Percentiles rank a stretch among this genome's conserved stretches.
Evolutionary conservation across 2,113 vertebrate genomes (phyloP).

Genomic region (Crotalus horridus): DNA sequence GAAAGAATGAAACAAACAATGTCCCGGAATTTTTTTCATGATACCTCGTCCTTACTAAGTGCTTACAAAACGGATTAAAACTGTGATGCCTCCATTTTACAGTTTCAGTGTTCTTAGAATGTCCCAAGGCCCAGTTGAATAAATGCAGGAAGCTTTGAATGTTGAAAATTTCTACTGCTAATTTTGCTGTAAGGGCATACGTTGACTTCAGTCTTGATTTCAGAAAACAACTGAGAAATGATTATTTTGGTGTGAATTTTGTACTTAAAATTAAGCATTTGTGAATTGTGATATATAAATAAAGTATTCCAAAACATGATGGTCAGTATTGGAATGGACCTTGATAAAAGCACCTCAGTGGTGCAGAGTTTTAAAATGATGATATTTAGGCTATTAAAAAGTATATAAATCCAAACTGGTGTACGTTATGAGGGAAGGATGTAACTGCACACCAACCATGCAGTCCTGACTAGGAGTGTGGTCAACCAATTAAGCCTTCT

Average conservation of each 20-base stretch:
- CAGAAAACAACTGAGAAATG: slow-evolving; percentile 23
- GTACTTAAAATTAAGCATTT: too few relatives aligned
- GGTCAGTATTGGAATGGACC: slow-evolving; percentile 3
- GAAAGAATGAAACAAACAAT: slow-evolving; percentile 31
- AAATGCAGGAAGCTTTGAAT: slow-evolving; percentile 50
- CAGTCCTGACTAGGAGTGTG: background rate
- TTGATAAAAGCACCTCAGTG: background rate
- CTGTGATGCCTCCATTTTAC: slow-evolving; percentile 30
- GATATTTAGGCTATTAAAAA: too few relatives aligned
- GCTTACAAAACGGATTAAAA: slow-evolving; percentile 44
- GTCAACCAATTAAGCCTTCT: background rate
- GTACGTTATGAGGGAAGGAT: background rate
- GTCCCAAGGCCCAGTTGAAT: slow-evolving; percentile 25
- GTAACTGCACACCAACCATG: background rate
- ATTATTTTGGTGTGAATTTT: slow-evolving; percentile 29
- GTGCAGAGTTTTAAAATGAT: background rate
- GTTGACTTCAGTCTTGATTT: slow-evolving; percentile 36
- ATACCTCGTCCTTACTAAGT: slow-evolving; percentile 1
- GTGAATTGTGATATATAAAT: background rate
- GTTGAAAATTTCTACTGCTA: slow-evolving; percentile 45
- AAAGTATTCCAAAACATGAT: background rate
- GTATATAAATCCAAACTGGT: background rate
- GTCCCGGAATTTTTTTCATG: slow-evolving; percentile 33
- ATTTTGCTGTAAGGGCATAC: slow-evolving; percentile 42
- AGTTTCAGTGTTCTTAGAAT: slow-evolving; percentile 48